Conservation (phyloP, 2,113 vertebrate genomes). For the Gasterosteus nipponicus region DNA sequence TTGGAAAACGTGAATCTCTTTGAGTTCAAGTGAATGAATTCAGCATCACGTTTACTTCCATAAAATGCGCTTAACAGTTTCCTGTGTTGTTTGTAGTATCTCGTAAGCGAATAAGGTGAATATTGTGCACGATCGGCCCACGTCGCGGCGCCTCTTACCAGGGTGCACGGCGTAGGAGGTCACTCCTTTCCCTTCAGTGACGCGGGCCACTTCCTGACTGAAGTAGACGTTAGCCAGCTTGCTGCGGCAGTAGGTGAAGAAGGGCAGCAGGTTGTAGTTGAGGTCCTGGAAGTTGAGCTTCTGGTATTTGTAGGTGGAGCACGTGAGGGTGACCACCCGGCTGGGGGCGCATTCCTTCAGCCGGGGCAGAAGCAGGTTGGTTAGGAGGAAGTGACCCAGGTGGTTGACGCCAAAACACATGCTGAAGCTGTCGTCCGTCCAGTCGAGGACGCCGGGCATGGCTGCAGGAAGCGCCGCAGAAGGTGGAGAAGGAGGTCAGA, state of each 20-base stretch:
- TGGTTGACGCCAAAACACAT: conserved; percentile 86
- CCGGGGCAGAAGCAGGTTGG: conserved; percentile 79
- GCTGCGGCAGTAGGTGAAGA: conserved; percentile 86
- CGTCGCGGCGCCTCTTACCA: conserved; percentile 63
- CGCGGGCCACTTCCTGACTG: conserved; percentile 80
- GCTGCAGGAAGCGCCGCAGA: conserved; percentile 55
- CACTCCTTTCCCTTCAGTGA: conserved; percentile 80
- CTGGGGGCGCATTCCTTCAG: conserved; percentile 82
- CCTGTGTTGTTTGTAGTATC: neutral
- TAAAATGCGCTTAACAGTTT: neutral
- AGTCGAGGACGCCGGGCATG: conserved; percentile 82
- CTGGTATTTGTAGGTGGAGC: conserved; percentile 83
- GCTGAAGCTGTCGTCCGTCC: conserved; percentile 84
- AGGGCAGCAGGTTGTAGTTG: conserved; percentile 84
- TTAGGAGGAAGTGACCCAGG: conserved; percentile 85
- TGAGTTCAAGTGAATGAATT: neutral
- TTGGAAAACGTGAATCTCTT: neutral
- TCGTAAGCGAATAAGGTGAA: neutral
- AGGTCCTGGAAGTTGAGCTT: conserved; percentile 84
- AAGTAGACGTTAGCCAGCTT: conserved; percentile 87
- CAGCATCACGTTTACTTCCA: neutral
- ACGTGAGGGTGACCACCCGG: conserved; percentile 82
- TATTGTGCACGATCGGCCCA: neutral
- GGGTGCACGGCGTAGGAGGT: conserved; percentile 81
- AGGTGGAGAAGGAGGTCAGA: neutral